Evolutionary conservation across 2,888 invertebrate species (phyloP), one percentile per base, ranked within the genome.

Genomic region (Oligia fasciuncula): DNA sequence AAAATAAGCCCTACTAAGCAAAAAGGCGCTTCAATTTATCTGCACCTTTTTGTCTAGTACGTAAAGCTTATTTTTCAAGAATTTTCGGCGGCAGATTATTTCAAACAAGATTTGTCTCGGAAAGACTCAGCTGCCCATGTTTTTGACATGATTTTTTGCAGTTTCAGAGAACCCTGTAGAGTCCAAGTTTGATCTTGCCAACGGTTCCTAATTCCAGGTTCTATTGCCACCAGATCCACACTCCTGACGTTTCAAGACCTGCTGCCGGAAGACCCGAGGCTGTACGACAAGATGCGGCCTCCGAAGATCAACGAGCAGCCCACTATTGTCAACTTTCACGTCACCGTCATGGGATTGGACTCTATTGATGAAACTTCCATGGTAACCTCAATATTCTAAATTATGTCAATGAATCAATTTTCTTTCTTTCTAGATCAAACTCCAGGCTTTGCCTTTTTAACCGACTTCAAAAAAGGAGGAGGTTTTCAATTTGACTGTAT

Each of bases 281-380:
- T 98, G 85, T 99, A 99, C 94, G 99, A 99, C 94, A 99, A 99
- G 97, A 99, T 99, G 99, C 97, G 99, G 71, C 99, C 99, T 0
- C 99, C 99, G 1, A 99, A 99, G 94, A 98, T 98, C 93, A 98
- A 98, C 92, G 98, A 98, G 29, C 98, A 98, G 91, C 98, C 99
- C 0, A 99, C 99, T 2, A 98, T 98, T 13, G 99, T 99, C 54
- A 98, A 98, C 94, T 99, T 99, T 95, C 99, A 99, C 92, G 99
- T 99, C 60, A 99, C 99, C 0, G 99, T 99, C 63, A 99, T 99
- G 99, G 99, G 99, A 0, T 96, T 99, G 85, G 99, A 99, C 95
- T 99, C 99, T 63, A 99, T 99, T 85, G 99, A 99, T 92, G 99
- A 99, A 95, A 99, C 98, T 90, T 99, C 99, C 8, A 99, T 99